Evolutionary conservation across 2,888 invertebrate genomes (phyloP).

Genomic region (Dynastes maya): DNA sequence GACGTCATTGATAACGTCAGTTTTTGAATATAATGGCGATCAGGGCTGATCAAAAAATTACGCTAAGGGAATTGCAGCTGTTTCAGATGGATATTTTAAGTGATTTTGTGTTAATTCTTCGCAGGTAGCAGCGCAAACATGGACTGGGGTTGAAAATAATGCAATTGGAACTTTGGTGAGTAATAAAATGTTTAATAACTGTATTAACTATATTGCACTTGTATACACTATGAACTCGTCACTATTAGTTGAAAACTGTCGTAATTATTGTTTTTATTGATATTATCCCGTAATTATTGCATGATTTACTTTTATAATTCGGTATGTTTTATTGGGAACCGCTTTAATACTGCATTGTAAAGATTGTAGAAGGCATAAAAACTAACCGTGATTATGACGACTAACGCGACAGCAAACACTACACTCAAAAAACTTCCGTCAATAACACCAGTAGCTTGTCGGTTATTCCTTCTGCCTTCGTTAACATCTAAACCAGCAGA

Average conservation of each 20-base stretch:
- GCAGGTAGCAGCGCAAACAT: neutral
- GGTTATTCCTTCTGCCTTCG: conserved; percentile 64
- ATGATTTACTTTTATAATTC: conserved; percentile 77
- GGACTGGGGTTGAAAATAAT: neutral
- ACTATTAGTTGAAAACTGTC: conserved; percentile 11
- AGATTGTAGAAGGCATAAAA: conserved; percentile 90
- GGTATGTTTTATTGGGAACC: conserved; percentile 86
- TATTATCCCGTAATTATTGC: conserved; percentile 7
- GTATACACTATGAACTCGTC: conserved; percentile 9
- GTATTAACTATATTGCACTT: neutral
- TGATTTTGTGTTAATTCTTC: neutral
- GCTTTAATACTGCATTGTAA: conserved; percentile 85
- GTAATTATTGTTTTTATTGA: conserved; percentile 8
- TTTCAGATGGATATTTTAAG: neutral
- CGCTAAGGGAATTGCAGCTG: neutral
- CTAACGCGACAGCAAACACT: conserved; percentile 85
- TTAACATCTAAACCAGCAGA: conserved; percentile 71
- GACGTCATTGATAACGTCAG: neutral
- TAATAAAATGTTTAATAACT: neutral
- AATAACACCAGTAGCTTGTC: conserved; percentile 76
- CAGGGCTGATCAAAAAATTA: neutral
- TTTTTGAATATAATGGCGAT: conserved; percentile 11
- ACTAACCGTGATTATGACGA: conserved; percentile 86
- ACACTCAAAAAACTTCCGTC: conserved; percentile 88
- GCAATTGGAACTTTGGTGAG: neutral